Evolutionary conservation across 2,113 vertebrate species (phyloP).

Genomic region (Takifugu bimaculatus): DNA sequence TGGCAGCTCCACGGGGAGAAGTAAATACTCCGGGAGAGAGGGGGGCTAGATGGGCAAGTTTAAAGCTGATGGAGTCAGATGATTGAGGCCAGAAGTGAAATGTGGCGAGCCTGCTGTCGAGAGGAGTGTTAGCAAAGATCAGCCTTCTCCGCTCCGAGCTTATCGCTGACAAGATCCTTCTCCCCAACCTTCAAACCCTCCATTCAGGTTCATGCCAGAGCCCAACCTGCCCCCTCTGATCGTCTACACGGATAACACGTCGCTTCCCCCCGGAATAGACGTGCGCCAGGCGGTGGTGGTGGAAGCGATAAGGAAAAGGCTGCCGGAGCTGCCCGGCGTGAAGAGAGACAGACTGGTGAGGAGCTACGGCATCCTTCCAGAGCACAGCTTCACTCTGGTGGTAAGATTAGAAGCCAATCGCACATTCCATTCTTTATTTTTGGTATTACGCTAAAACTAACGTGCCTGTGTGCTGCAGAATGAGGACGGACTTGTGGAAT

Average conservation of each 20-base stretch:
- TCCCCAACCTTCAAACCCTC: not conserved
- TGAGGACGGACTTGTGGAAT: constrained; percentile 88
- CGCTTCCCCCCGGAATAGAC: constrained; percentile 73
- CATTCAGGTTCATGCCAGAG: constrained; percentile 92
- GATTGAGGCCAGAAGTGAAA: constrained; percentile 24
- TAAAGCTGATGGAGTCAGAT: constrained; percentile 22
- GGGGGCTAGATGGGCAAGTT: constrained; percentile 14
- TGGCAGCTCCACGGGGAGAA: constrained; percentile 16
- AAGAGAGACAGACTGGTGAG: constrained; percentile 82
- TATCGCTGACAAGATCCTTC: constrained; percentile 6
- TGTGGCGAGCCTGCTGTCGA: constrained; percentile 12
- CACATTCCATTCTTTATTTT: too few relatives aligned
- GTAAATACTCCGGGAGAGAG: constrained; percentile 17
- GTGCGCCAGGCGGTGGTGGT: constrained; percentile 82
- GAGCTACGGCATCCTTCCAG: constrained; percentile 82
- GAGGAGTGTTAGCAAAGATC: constrained; percentile 25
- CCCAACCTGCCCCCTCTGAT: constrained; percentile 95
- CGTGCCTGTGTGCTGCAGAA: constrained; percentile 70
- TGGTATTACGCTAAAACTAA: too few relatives aligned
- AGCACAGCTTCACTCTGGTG: constrained; percentile 88
- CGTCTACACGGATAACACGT: constrained; percentile 79
- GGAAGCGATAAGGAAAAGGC: constrained; percentile 75
- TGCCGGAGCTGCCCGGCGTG: constrained; percentile 87
- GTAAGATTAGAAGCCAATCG: constrained; percentile 69
- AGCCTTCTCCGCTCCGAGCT: constrained; percentile 8